phyloP scores from a whole-genome alignment of 2,888 invertebrate species.

The Reticulitermes lucifugus region DNA sequence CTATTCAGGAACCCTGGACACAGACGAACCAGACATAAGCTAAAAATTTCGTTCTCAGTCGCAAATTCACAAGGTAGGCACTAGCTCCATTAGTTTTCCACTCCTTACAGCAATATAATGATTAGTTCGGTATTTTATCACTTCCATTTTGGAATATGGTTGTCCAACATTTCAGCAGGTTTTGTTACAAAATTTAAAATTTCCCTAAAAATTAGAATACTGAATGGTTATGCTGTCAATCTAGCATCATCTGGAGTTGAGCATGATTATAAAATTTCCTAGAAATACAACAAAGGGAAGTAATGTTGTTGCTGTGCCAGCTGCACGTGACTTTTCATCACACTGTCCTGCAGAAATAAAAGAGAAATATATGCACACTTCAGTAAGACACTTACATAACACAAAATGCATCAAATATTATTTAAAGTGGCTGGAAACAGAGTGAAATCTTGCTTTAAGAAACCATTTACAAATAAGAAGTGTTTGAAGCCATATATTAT shows the following conservation, averaged over 20 bases:
- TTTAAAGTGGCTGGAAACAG: slow-evolving; percentile 2
- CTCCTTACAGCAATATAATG: slow-evolving; percentile 18
- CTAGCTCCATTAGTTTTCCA: slow-evolving; percentile 40
- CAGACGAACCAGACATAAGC: slow-evolving; percentile 24
- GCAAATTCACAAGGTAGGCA: slow-evolving; percentile 42
- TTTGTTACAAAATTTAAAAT: slow-evolving; percentile 41
- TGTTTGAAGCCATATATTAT: too few species aligned
- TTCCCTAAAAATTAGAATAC: slow-evolving; percentile 43
- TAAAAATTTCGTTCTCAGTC: slow-evolving; percentile 40
- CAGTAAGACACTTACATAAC: background rate
- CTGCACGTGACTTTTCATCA: slow-evolving; percentile 28
- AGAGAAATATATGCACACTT: background rate
- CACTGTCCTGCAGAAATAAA: slow-evolving; percentile 45
- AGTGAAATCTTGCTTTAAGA: background rate
- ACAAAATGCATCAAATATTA: background rate
- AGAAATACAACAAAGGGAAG: slow-evolving; percentile 26
- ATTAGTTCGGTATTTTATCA: slow-evolving; percentile 24
- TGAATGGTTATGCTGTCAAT: slow-evolving; percentile 33
- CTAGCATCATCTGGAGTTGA: slow-evolving; percentile 47
- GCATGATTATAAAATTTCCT: slow-evolving; percentile 4
- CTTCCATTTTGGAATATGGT: slow-evolving; percentile 35
- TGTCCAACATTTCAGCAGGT: slow-evolving; percentile 34
- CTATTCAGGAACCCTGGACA: slow-evolving; percentile 19
- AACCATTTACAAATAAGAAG: too few species aligned
- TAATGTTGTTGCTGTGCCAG: background rate